Evolutionary conservation across 2,797 vertebrate species (phyloP), one percentile per base, ranked within the genome.

Genomic region (Limosa lapponica): DNA sequence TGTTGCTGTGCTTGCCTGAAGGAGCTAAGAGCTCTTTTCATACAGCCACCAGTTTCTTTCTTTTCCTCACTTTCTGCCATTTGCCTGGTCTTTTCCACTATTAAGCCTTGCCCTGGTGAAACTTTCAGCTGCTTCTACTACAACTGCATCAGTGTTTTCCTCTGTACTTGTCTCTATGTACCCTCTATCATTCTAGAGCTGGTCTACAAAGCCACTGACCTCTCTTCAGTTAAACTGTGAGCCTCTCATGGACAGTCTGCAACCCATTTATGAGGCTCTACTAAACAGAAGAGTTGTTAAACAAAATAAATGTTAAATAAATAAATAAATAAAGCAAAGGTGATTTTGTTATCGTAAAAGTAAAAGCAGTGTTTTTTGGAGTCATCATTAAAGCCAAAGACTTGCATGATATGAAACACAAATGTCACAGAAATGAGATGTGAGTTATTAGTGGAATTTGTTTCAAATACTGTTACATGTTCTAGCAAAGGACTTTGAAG

Each of bases 371-470:
- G 32, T 0, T 28, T 89, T 80, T 41, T 66, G 14, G 37, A 80
- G 36, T 81, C 28, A 46, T 4, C 6, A 3, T 25, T 75, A 49
- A 88, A 94, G 46, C 18, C 23, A n/a, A 59, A 75, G 77, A 55
- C 10, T 78, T 49, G 6, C 23, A 25, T 57, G 41, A 71, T 58
- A 34, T 69, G 65, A 92, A 96, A 82, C 25, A 79, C 3, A 92
- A 95, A 71, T 32, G 20, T 13, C 79, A 87, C 32, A 84, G 54
- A 91, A 95, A 91, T 87, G 17, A 86, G 69, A 88, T 37, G 12
- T 28, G 34, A 87, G 11, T 67, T 81, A 85, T 55, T 71, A 74
- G 20, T 77, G 54, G 44, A 90, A 64, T 83, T 95, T 62, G 7
- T 79, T 89, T 85, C 58, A 89, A 90, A 87, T 39, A 52, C 48